Evolutionary conservation across 1,140 invertebrate genomes (phyloP).

Genomic region (Gerris buenoi): DNA sequence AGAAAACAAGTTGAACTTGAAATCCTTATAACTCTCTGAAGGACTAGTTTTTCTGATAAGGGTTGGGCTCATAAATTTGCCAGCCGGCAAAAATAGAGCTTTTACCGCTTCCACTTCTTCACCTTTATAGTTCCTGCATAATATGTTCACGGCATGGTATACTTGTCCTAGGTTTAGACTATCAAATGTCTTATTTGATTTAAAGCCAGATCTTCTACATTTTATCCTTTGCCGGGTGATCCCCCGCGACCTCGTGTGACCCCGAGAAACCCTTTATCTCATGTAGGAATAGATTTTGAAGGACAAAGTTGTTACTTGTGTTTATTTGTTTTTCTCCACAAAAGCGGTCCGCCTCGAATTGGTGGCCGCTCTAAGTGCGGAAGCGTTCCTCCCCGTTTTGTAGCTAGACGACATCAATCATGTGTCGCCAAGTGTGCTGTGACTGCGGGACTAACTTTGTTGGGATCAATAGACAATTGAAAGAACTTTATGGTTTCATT

Average conservation of each 20-base stretch:
- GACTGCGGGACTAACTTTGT: conserved; percentile 31
- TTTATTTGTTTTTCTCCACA: conserved; percentile 22
- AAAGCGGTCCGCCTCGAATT: conserved; percentile 27
- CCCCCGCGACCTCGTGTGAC: conserved; percentile 4
- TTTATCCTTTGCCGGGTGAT: neutral
- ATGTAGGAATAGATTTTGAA: conserved; percentile 27
- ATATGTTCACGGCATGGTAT: no score
- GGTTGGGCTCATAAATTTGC: no score
- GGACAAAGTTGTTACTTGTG: conserved; percentile 26
- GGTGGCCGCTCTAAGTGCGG: conserved; percentile 20
- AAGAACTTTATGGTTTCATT: conserved; percentile 16
- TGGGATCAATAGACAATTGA: conserved; percentile 24
- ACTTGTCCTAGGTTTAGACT: neutral
- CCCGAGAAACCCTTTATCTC: conserved; percentile 21
- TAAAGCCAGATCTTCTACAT: neutral
- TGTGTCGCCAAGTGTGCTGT: conserved; percentile 21
- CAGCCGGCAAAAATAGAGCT: no score
- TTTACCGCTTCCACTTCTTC: no score
- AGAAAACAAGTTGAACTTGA: no score
- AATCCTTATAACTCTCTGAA: no score
- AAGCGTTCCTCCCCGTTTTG: conserved; percentile 26
- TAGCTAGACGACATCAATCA: conserved; percentile 24
- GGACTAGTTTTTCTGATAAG: no score
- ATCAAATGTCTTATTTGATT: conserved; percentile 3
- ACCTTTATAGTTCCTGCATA: no score